Conservation (phyloP, 2,113 vertebrate genomes). For the Amazona vittata region DNA sequence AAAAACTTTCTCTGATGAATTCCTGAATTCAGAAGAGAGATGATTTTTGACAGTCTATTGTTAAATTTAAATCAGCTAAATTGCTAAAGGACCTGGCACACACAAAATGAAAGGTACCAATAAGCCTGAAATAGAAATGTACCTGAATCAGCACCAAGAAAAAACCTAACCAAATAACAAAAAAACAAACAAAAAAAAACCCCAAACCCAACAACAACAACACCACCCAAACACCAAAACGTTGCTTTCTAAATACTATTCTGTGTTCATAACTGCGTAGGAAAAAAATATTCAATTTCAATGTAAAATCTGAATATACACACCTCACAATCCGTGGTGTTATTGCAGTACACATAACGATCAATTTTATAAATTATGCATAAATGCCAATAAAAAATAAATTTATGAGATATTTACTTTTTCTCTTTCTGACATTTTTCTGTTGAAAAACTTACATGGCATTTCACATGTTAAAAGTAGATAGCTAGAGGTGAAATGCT, state of each 20-base stretch:
- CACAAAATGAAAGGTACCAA: not conserved
- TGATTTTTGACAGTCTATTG: not conserved
- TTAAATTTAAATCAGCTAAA: not conserved
- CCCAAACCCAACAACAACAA: no score
- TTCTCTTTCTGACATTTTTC: not conserved
- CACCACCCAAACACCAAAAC: not conserved
- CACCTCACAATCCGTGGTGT: not conserved
- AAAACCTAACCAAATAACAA: no score
- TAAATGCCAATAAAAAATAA: not conserved
- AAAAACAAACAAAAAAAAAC: not conserved
- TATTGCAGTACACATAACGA: not conserved
- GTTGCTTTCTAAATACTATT: not conserved
- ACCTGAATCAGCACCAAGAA: not conserved
- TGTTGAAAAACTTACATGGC: not conserved
- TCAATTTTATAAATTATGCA: not conserved
- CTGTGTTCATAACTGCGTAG: not conserved
- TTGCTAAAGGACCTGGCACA: not conserved
- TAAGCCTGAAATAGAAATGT: not conserved
- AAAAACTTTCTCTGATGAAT: not conserved
- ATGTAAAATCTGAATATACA: not conserved
- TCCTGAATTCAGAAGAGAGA: not conserved
- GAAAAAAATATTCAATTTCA: not conserved
- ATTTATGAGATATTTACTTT: not conserved
- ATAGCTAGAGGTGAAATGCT: not conserved
- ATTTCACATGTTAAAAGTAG: not conserved